A percentile compares a stretch with the other conserved stretches of the same genome.
Evolutionary conservation across 2,797 vertebrate genomes (phyloP).

Genomic region (Coreius guichenoti): DNA sequence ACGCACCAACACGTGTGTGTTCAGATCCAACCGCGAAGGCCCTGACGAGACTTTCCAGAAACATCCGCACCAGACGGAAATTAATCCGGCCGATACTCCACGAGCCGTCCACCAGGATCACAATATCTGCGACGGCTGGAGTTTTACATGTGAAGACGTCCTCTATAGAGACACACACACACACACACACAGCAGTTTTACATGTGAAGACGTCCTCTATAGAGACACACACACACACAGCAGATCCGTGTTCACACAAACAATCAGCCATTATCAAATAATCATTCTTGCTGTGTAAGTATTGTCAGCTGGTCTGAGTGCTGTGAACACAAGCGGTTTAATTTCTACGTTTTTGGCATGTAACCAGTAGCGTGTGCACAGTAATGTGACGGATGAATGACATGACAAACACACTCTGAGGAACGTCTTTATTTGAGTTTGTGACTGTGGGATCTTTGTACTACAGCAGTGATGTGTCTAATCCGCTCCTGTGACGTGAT

Average conservation of each 20-base stretch:
- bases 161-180: slow-evolving; percentile 60
- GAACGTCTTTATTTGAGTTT: slow-evolving; percentile 30
- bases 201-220: slow-evolving; percentile 83
- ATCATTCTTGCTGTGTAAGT: no score
- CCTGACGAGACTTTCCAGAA: slow-evolving; percentile 91
- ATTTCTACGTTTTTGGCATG: not conserved
- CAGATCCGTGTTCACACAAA: no score
- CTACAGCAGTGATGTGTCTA: not conserved
- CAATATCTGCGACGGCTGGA: slow-evolving; percentile 89
- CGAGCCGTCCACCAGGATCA: slow-evolving; percentile 96
- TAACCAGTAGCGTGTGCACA: not conserved
- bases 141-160: slow-evolving; percentile 85
- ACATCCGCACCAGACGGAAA: slow-evolving; percentile 91
- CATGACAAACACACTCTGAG: not conserved
- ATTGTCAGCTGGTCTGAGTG: not conserved
- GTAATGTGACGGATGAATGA: not conserved
- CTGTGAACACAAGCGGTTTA: not conserved
- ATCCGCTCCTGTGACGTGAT: not conserved
- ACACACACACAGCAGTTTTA: slow-evolving; percentile 67
- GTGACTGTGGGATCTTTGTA: not conserved
- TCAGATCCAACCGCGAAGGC: slow-evolving; percentile 89
- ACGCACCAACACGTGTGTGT: slow-evolving; percentile 90
- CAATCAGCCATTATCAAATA: no score
- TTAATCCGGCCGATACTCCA: slow-evolving; percentile 98
- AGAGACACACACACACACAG: not conserved